Base-by-base conservation (phyloP, 2,113 vertebrate genomes). In the Brienomyrus brachyistius region DNA sequence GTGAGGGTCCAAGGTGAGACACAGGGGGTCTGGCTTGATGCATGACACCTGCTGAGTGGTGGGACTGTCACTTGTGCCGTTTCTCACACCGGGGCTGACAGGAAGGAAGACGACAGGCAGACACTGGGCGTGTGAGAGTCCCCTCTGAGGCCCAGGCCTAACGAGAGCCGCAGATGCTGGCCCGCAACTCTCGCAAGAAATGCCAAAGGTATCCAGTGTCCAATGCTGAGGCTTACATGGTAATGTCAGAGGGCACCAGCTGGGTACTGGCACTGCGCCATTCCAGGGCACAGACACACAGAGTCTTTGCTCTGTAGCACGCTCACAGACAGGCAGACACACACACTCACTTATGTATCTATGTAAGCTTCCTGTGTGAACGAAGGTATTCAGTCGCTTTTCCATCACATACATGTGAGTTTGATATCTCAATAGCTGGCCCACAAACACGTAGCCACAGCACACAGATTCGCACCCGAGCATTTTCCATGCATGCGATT, bases 181-280 rank as follows among this genome's bases (percentile, higher is more conserved):
- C 88, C 15, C 1, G 86, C 27, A 88, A 88, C 91, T 88, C 88
- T 27, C 52, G 83, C 48, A 90, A 90, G 90, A 94, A 94, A 96
- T 94, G 93, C 92, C 95, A 95, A 94, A 95, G 95, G 94, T 95
- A 94, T 91, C 86, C 89, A 90, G 94, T 95, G 92, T 95, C 91
- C 91, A 92, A 91, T 94, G 89, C 94, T 92, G 15, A 88, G 82
- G 90, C 48, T 52, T 51, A 15, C 23, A 31, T 86, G 47, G 90
- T 91, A 91, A 92, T 91, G 86, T 89, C 87, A 91, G 62, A 77
- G 51, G 47, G 89, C 40, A 59, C 19, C 31, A 85, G 35, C 87
- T 21, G 35, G 43, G 4, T 0, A 56, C 47, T 88, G 27, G 84
- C 89, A 62, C 80, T 48, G 77, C n/a, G 8, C 35, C 56, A n/a